A percentile compares a stretch with the other conserved stretches of the same genome.
phyloP scores from a whole-genome alignment of 2,888 invertebrate genomes.

The Drosophila antonietae region DNA sequence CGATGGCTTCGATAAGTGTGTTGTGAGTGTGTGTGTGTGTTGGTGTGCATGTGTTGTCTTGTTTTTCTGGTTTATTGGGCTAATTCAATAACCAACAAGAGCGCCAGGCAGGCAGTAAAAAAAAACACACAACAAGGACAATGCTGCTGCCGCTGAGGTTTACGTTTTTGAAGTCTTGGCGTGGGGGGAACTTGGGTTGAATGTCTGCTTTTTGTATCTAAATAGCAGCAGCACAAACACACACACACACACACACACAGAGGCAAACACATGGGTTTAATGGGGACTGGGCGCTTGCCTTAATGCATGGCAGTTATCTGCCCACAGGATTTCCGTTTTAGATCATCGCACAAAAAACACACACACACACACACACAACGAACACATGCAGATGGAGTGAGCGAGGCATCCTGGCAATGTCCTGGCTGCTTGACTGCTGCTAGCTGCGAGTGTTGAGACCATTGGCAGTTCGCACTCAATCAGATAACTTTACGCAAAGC shows the following conservation, averaged over 20 bases:
- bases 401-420: slow-evolving; percentile 42
- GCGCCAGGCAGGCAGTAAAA: slow-evolving; percentile 51
- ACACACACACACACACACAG: background rate
- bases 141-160: slow-evolving; percentile 29
- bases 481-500: slow-evolving; percentile 80
- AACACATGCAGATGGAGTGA: slow-evolving; percentile 7
- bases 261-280: background rate
- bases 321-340: slow-evolving; percentile 83
- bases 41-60: slow-evolving; percentile 68
- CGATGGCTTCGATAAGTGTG: slow-evolving; percentile 11
- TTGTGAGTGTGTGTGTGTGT: slow-evolving; percentile 15
- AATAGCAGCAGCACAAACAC: slow-evolving; percentile 33
- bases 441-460: slow-evolving; percentile 56
- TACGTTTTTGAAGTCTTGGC: slow-evolving; percentile 19
- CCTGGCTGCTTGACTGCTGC: slow-evolving; percentile 33
- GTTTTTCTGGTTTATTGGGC: slow-evolving; percentile 85
- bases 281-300: slow-evolving; percentile 28
- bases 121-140: slow-evolving; percentile 35
- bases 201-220: slow-evolving; percentile 37
- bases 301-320: slow-evolving; percentile 76
- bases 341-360: slow-evolving; percentile 75
- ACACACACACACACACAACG: slow-evolving; percentile 34
- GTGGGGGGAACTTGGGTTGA: background rate
- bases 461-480: slow-evolving; percentile 84
- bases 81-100: slow-evolving; percentile 85